These are phyloP conservation scores for Karalla daura DNA, from an alignment of 2,797 vertebrate species.

Conservation along the genomic window DNA sequence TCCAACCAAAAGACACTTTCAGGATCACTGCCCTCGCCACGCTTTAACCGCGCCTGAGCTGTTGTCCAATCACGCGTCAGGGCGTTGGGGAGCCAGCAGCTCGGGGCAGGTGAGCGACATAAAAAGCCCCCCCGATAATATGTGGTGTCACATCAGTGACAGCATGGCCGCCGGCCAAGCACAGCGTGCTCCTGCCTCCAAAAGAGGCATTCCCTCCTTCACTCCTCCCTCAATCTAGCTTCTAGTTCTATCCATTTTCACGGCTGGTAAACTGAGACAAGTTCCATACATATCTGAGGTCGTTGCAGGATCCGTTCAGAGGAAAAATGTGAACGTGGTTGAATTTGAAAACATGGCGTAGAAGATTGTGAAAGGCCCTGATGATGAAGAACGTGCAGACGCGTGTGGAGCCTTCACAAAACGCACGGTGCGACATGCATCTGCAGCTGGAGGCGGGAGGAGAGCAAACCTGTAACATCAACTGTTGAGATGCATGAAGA, in stretches of 20 bases:
- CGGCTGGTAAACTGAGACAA: conserved; percentile 43
- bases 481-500: too few species aligned
- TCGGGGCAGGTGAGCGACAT: background rate
- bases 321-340: background rate
- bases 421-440: background rate
- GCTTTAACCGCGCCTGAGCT: background rate
- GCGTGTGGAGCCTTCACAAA: background rate
- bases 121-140: conserved; percentile 10
- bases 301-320: background rate
- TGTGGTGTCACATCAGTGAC: background rate
- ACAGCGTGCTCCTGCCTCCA: conserved; percentile 3
- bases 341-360: conserved; percentile 14
- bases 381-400: background rate
- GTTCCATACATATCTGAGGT: conserved; percentile 27
- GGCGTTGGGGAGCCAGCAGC: background rate
- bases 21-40: background rate
- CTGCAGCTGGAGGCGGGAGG: background rate
- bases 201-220: conserved; percentile 27
- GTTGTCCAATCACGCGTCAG: background rate
- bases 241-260: conserved; percentile 53
- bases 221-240: conserved; percentile 36
- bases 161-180: conserved; percentile 10
- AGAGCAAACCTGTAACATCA: too few species aligned
- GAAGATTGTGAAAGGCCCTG: background rate
- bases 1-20: background rate